Percentiles rank a stretch among this genome's conserved stretches.
phyloP scores from a whole-genome alignment of 23 tunicate genomes.

The Styela clava region DNA sequence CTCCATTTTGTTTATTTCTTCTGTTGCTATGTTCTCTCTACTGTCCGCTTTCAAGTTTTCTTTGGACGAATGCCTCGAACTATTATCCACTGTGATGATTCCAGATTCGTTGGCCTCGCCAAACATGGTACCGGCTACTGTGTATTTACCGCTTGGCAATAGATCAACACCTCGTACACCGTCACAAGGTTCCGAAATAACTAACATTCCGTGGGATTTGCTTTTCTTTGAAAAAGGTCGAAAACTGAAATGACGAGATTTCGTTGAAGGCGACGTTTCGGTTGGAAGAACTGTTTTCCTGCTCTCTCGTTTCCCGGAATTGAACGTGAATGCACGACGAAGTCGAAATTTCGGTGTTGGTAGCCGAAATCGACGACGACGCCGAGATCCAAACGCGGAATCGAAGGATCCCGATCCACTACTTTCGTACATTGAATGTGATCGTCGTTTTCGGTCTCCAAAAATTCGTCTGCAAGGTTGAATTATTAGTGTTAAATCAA shows the following conservation, averaged over 20 bases:
- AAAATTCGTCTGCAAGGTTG: slow-evolving; percentile 12
- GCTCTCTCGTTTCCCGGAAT: background rate
- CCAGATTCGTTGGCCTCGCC: slow-evolving; percentile 17
- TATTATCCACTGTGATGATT: background rate
- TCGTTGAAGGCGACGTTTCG: background rate
- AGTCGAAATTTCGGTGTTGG: slow-evolving; percentile 13
- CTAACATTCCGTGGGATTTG: slow-evolving; percentile 14
- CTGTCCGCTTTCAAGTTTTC: background rate
- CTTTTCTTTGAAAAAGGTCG: slow-evolving; percentile 8
- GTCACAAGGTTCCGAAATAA: slow-evolving; percentile 32
- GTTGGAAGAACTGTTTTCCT: slow-evolving; percentile 18
- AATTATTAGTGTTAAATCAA: too few relatives aligned
- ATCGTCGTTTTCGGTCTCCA: background rate
- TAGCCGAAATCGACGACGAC: slow-evolving; percentile 4
- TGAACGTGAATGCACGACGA: slow-evolving; percentile 15
- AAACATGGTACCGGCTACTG: slow-evolving; percentile 33
- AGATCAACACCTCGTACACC: slow-evolving; percentile 29
- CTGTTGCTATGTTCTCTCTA: background rate
- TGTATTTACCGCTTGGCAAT: slow-evolving; percentile 25
- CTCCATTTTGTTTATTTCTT: background rate
- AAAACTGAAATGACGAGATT: slow-evolving; percentile 3
- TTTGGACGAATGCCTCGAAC: background rate
- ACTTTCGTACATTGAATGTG: slow-evolving; percentile 24
- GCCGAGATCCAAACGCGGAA: background rate
- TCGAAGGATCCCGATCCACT: background rate